A percentile compares a stretch with the other conserved stretches of the same genome.
phyloP scores from a whole-genome alignment of 2,113 vertebrate genomes.

The Charina bottae region DNA sequence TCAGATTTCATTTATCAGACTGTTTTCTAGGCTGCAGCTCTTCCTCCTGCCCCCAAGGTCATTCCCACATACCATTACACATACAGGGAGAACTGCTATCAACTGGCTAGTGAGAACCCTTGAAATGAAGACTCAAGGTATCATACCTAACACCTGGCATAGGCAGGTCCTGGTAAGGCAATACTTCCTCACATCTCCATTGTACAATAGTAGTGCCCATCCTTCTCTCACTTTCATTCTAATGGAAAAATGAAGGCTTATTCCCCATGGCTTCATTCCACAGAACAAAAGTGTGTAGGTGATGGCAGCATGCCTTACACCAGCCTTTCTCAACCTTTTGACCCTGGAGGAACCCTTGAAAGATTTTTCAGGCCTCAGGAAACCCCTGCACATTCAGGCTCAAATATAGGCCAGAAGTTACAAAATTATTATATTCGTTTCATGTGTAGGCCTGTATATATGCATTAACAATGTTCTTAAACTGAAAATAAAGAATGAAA shows the following conservation, averaged over 20 bases:
- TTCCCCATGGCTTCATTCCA: neutral
- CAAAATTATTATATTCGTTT: too few relatives aligned
- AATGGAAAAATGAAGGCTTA: neutral
- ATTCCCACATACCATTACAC: neutral
- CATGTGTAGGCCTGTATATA: too few relatives aligned
- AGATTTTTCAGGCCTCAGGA: too few relatives aligned
- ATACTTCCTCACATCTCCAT: neutral
- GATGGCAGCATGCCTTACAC: neutral
- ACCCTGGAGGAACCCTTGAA: too few relatives aligned
- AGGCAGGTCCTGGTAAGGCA: neutral
- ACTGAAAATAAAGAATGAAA: too few relatives aligned
- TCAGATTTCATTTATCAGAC: neutral
- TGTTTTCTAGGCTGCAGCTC: neutral
- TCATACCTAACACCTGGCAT: neutral
- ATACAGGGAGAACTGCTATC: neutral
- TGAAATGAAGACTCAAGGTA: neutral
- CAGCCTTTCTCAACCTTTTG: too few relatives aligned
- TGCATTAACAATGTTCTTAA: too few relatives aligned
- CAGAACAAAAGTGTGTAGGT: neutral
- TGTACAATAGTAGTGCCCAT: neutral
- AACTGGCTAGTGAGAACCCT: neutral
- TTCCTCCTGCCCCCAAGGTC: neutral
- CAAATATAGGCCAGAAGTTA: too few relatives aligned
- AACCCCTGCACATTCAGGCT: too few relatives aligned
- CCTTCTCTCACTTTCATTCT: neutral